Evolutionary conservation across 64 coral and sea anemone species (phyloP).

Genomic region (Catalaphyllia jardinei): DNA sequence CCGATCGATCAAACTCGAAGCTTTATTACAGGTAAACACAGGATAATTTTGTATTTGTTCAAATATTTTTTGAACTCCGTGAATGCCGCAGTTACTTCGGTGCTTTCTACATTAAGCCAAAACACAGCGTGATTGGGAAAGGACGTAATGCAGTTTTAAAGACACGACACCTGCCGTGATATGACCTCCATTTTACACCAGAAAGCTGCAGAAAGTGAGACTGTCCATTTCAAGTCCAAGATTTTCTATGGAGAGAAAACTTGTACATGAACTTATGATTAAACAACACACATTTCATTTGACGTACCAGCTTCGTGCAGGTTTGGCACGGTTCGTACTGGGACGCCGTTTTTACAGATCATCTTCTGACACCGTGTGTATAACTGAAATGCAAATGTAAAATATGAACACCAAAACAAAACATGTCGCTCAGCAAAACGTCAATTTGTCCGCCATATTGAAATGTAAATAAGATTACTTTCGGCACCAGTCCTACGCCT

Average conservation of each 20-base stretch:
- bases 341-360: conserved; percentile 81
- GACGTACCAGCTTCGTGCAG: conserved; percentile 83
- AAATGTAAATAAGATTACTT: neutral
- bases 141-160: neutral
- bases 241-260: neutral
- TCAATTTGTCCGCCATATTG: conserved; percentile 34
- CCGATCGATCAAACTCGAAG: too few species aligned
- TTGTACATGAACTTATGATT: neutral
- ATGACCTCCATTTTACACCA: neutral
- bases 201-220: too few species aligned
- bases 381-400: conserved; percentile 13
- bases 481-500: neutral
- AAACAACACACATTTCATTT: neutral
- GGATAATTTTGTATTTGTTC: too few species aligned
- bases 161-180: neutral
- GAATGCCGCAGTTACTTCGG: too few species aligned
- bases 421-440: neutral
- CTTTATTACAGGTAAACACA: too few species aligned
- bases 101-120: too few species aligned
- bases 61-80: too few species aligned
- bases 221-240: neutral
- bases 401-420: neutral
- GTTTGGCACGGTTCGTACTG: conserved; percentile 57
- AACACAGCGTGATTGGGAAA: too few species aligned
- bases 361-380: neutral